phyloP scores from a whole-genome alignment of 2,113 vertebrate genomes.

The Cephalophus harveyi region DNA sequence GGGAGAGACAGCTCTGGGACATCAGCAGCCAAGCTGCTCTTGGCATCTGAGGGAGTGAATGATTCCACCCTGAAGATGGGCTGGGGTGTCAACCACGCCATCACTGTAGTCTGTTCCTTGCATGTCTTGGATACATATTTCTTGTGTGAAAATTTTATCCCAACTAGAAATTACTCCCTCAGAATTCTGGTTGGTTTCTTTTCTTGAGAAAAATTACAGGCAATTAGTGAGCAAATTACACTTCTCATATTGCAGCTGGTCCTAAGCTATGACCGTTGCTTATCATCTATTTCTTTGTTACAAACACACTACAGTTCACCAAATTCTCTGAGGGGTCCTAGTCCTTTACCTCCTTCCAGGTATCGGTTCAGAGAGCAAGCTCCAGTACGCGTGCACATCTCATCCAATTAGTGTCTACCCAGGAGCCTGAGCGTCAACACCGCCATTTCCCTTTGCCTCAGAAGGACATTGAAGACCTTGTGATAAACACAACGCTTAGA shows the following conservation, averaged over 20 bases:
- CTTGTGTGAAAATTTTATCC: background rate
- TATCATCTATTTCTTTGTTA: background rate
- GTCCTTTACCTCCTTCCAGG: background rate
- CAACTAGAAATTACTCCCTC: background rate
- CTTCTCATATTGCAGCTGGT: background rate
- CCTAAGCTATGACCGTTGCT: background rate
- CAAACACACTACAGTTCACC: background rate
- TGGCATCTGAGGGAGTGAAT: background rate
- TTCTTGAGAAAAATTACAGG: background rate
- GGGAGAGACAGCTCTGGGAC: background rate
- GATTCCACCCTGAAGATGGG: background rate
- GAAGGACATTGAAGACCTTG: background rate
- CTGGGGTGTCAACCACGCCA: background rate
- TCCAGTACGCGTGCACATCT: fast-evolving
- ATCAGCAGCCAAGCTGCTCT: background rate
- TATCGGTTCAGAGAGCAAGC: background rate
- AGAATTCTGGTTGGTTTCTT: background rate
- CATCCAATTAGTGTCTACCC: background rate
- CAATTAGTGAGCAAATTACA: background rate
- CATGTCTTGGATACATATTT: background rate
- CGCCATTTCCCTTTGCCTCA: background rate
- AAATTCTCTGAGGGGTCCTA: background rate
- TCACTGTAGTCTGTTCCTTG: background rate
- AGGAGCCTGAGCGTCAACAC: background rate
- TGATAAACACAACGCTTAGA: background rate